A percentile compares a stretch with the other conserved stretches of the same genome.
Conservation (phyloP, 1,140 invertebrate species). For the Pseudomyrmex concolor region DNA sequence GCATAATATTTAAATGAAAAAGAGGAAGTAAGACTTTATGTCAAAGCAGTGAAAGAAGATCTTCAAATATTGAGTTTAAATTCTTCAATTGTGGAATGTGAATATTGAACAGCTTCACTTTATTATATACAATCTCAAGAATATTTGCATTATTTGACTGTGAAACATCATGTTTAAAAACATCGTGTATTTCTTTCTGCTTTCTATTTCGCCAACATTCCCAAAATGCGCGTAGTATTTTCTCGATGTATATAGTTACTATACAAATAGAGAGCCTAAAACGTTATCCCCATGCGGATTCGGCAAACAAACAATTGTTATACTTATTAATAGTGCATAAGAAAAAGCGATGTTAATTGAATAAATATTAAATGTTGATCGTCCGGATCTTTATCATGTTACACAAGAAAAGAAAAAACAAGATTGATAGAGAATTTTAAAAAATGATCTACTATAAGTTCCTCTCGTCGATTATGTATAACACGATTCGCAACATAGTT, state of each 20-base stretch:
- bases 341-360: slow-evolving; percentile 62
- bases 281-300: slow-evolving; percentile 33
- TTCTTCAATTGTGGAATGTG: slow-evolving; percentile 65
- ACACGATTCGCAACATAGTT: slow-evolving; percentile 9
- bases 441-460: neutral
- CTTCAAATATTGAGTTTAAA: slow-evolving; percentile 14
- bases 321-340: slow-evolving; percentile 54
- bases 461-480: slow-evolving; percentile 18
- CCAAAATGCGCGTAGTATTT: slow-evolving; percentile 59
- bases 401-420: slow-evolving; percentile 33
- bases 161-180: slow-evolving; percentile 32
- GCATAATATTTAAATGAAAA: slow-evolving; percentile 65
- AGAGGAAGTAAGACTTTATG: slow-evolving; percentile 22
- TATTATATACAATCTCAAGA: slow-evolving; percentile 15
- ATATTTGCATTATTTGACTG: slow-evolving; percentile 65
- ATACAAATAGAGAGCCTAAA: slow-evolving; percentile 20
- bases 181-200: slow-evolving; percentile 24
- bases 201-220: slow-evolving; percentile 67
- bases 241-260: slow-evolving; percentile 61
- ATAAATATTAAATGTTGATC: slow-evolving; percentile 72
- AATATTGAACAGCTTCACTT: slow-evolving; percentile 64
- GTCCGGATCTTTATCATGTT: slow-evolving; percentile 65
- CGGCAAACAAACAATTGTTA: slow-evolving; percentile 65
- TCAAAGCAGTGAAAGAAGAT: slow-evolving; percentile 19
- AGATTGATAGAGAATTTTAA: slow-evolving; percentile 18